Evolutionary conservation across 2,888 invertebrate genomes (phyloP), one percentile per base, ranked within the genome.

Genomic region (Suillia variegata): DNA sequence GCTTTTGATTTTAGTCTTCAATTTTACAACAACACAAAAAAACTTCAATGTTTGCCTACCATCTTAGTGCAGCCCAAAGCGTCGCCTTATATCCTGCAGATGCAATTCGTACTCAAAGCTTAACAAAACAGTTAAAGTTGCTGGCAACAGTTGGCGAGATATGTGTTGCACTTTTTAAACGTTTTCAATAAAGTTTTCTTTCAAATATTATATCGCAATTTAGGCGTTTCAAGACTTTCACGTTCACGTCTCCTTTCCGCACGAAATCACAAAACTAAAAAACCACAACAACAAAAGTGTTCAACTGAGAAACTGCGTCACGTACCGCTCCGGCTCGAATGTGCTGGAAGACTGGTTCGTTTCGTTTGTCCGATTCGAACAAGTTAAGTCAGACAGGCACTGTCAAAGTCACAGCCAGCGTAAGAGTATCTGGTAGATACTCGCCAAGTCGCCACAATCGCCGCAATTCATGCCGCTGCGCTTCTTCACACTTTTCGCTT

Each of bases 261-360:
- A 45, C 45, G 13, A 5, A 45, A 4, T n/a, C 26, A 26, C 26
- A 10, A 26, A 26, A 26, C 26, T 5, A 26, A 26, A 26, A 26
- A 6, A 26, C 26, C 26, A 26, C 5, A 26, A 26, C 5, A n/a
- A n/a, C n/a, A n/a, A n/a, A n/a, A n/a, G n/a, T n/a, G 5, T 26
- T 10, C 26, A 26, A 45, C 17, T 18, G n/a, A 38, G n/a, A 49
- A 48, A 42, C 42, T 49, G 42, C 45, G 18, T 22, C 18, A 21
- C 52, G 53, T 47, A 64, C 64, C 59, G 63, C 58, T 55, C 54
- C 52, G 61, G 54, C 58, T 54, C 48, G 58, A 45, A 58, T 65
- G 59, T 62, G 56, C 61, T 65, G 55, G 24, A 57, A 64, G 66
- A 70, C 70, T 70, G 67, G 57, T 63, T 65, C 53, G 56, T 24